These are phyloP conservation scores for Brachystomella parvula DNA, from an alignment of 1,140 invertebrate genomes.

Conservation along the genomic window DNA sequence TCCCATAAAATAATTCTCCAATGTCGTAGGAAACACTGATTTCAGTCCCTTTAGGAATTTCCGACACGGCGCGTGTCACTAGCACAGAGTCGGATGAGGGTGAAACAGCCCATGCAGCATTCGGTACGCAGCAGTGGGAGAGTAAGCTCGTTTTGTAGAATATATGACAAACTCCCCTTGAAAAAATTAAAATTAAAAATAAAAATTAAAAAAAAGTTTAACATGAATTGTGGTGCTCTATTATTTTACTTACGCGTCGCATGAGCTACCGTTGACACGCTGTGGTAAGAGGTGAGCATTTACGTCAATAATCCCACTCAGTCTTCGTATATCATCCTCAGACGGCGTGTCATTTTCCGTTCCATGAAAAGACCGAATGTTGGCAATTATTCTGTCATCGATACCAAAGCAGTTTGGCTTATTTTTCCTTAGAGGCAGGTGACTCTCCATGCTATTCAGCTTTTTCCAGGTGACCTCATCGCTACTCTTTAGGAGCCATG, in stretches of 20 bases:
- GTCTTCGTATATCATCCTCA: slow-evolving; percentile 59
- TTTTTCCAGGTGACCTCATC: neutral
- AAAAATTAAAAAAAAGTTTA: neutral
- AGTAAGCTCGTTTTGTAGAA: slow-evolving; percentile 10
- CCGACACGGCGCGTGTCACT: slow-evolving; percentile 3
- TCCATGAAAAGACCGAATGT: neutral
- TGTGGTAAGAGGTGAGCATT: slow-evolving; percentile 72
- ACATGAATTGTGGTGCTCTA: too few species aligned
- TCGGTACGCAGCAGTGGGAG: slow-evolving; percentile 15
- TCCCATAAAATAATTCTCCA: slow-evolving; percentile 45
- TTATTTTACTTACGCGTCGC: slow-evolving; percentile 57
- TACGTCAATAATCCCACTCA: slow-evolving; percentile 65
- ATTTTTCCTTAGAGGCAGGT: neutral
- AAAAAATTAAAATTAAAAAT: neutral
- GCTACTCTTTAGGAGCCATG: neutral
- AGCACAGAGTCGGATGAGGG: neutral
- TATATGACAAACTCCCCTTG: slow-evolving; percentile 7
- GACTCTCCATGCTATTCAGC: neutral
- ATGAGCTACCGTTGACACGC: slow-evolving; percentile 55
- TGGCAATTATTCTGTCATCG: neutral
- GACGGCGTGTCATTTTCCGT: neutral
- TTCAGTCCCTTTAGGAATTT: neutral
- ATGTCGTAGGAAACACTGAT: slow-evolving; percentile 19
- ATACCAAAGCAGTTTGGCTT: neutral
- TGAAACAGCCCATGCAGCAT: slow-evolving; percentile 14